These are phyloP conservation scores for Castor canadensis DNA, from an alignment of 2,113 vertebrate genomes.

Conservation along the genomic window DNA sequence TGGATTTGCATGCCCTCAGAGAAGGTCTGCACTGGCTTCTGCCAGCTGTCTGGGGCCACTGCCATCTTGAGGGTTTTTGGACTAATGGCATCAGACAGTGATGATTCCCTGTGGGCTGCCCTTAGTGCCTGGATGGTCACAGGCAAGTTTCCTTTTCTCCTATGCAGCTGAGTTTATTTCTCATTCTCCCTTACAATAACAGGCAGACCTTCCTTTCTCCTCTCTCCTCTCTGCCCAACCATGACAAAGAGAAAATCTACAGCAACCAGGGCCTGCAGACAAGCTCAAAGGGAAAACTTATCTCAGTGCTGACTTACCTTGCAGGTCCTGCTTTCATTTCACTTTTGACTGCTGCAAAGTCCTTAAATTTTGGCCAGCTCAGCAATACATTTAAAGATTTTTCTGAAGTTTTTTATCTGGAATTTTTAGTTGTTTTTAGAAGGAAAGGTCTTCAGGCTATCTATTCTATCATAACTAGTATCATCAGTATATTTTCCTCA, in stretches of 20 bases:
- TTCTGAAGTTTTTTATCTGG: background rate
- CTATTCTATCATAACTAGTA: background rate
- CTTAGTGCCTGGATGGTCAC: background rate
- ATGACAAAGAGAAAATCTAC: background rate
- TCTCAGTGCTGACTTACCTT: background rate
- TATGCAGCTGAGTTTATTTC: background rate
- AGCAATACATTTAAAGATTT: background rate
- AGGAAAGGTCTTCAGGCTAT: background rate
- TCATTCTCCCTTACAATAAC: background rate
- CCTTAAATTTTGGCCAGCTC: background rate
- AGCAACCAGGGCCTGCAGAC: background rate
- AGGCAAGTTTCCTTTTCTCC: background rate
- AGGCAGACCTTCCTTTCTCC: background rate
- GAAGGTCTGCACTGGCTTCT: background rate
- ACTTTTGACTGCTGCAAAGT: background rate
- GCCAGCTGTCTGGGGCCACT: background rate
- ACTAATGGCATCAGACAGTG: background rate
- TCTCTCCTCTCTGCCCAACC: too few relatives aligned
- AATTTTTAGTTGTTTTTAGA: slow-evolving; percentile 1
- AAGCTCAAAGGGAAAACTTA: background rate
- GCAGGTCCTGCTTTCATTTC: background rate
- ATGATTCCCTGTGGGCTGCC: background rate
- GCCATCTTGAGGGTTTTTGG: background rate
- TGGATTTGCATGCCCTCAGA: background rate
- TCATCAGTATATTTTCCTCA: background rate